Conservation (phyloP, 2,113 vertebrate species). For the Cephalopterus ornatus region DNA sequence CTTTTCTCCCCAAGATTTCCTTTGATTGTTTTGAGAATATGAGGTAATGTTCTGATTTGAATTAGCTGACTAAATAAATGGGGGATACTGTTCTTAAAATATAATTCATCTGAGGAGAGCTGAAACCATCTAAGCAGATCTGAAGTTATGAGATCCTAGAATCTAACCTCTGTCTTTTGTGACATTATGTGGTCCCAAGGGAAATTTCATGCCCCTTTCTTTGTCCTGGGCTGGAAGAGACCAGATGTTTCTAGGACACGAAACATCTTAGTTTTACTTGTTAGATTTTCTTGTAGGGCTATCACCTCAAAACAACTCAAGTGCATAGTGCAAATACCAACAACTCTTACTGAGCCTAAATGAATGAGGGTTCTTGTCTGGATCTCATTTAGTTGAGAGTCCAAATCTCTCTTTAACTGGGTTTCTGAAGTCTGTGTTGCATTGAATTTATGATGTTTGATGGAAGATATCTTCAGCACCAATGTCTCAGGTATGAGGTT, state of each 20-base stretch:
- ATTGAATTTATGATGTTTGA: background rate
- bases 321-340: background rate
- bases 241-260: background rate
- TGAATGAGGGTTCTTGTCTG: background rate
- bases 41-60: background rate
- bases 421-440: background rate
- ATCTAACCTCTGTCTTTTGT: background rate
- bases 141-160: background rate
- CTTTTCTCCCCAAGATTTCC: background rate
- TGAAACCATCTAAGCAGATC: background rate
- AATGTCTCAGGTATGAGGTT: background rate
- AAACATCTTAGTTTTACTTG: background rate
- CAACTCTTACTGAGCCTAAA: background rate
- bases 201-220: background rate
- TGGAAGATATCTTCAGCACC: background rate
- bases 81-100: background rate
- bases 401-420: background rate
- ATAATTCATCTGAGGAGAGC: background rate
- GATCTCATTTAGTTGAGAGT: background rate
- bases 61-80: background rate
- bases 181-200: background rate
- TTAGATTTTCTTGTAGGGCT: background rate
- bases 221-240: background rate
- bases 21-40: background rate
- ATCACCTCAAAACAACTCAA: background rate